Evolutionary conservation across 2,113 vertebrate species (phyloP).

Genomic region (Neotragus pygmaeus): DNA sequence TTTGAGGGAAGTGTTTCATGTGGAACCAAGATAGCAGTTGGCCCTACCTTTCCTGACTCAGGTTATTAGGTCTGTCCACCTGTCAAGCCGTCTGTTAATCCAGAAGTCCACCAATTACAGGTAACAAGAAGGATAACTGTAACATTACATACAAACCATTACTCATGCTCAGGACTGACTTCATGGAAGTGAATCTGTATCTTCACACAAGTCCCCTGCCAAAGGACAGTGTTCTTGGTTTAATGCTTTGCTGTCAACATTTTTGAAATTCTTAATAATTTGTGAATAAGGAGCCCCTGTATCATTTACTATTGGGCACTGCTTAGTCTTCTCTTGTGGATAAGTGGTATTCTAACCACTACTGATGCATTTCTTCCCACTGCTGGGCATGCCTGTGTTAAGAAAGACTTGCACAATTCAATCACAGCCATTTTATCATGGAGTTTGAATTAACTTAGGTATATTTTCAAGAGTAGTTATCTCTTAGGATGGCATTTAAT

Average conservation of each 20-base stretch:
- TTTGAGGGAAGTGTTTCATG: neutral
- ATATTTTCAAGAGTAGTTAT: neutral
- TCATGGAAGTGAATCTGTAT: neutral
- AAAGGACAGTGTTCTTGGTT: neutral
- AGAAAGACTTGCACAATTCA: neutral
- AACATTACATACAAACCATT: neutral
- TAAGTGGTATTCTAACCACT: neutral
- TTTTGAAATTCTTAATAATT: neutral
- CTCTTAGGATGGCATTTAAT: neutral
- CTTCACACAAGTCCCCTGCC: neutral
- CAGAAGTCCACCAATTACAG: neutral
- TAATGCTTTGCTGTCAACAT: neutral
- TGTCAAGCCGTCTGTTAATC: neutral
- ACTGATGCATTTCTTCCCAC: neutral
- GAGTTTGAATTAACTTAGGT: neutral
- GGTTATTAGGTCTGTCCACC: neutral
- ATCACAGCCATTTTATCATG: neutral
- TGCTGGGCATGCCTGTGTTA: neutral
- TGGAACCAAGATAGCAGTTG: neutral
- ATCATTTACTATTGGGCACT: neutral
- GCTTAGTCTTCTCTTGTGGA: neutral
- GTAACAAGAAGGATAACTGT: neutral
- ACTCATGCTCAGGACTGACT: neutral
- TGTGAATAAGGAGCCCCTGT: neutral
- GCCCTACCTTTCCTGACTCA: neutral